A percentile compares a stretch with the other conserved stretches of the same genome.
Conservation (phyloP, 2,888 invertebrate genomes). For the Megalurothrips usitatus region DNA sequence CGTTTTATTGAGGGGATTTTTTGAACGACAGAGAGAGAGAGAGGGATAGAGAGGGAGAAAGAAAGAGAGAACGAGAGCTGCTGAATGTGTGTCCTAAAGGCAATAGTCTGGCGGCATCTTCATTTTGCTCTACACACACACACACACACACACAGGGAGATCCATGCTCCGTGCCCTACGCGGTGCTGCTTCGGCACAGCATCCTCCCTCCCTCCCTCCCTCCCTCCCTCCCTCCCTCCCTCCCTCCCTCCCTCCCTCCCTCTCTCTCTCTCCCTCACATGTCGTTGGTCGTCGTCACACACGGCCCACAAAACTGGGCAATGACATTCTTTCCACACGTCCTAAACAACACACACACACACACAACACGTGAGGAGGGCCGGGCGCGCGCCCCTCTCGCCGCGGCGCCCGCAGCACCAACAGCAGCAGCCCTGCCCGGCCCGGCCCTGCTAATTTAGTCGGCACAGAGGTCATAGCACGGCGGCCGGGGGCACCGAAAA, state of each 20-base stretch:
- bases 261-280: neutral
- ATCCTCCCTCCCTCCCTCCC: neutral
- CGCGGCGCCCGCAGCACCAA: no score
- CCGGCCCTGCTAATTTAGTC: neutral
- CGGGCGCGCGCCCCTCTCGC: no score
- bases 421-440: neutral
- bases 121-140: neutral
- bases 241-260: neutral
- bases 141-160: neutral
- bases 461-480: neutral
- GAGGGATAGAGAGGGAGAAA: no score
- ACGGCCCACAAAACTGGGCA: conserved; percentile 21
- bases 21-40: neutral
- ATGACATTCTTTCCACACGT: conserved; percentile 30
- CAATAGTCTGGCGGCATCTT: neutral
- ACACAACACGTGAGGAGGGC: no score
- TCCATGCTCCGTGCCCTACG: neutral
- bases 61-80: neutral
- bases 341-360: neutral
- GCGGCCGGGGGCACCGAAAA: neutral
- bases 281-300: neutral
- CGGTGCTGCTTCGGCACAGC: neutral
- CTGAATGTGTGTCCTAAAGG: neutral
- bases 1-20: no score
- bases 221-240: neutral